phyloP scores from a whole-genome alignment of 2,888 invertebrate genomes.

The Podabrus alpinus region DNA sequence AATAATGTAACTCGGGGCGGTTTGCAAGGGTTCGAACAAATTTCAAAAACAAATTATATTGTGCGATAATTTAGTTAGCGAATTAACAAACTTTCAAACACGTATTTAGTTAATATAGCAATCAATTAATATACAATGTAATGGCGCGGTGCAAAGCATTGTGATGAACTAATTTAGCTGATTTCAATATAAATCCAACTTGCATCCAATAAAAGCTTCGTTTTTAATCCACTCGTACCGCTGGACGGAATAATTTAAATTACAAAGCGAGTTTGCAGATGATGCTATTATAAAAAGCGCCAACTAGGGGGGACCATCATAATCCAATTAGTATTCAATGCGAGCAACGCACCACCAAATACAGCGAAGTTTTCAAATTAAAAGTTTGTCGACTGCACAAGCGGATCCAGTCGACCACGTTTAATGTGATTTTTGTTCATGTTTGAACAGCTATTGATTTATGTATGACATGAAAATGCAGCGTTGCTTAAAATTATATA shows the following conservation, averaged over 20 bases:
- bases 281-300: conserved; percentile 49
- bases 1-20: conserved; percentile 2
- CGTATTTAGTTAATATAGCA: neutral
- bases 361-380: conserved; percentile 51
- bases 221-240: conserved; percentile 34
- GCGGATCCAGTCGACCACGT: conserved; percentile 38
- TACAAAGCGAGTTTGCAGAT: conserved; percentile 47
- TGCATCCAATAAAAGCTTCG: conserved; percentile 41
- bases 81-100: neutral
- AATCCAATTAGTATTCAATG: conserved; percentile 54
- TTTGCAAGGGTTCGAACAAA: neutral
- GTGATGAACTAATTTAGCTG: conserved; percentile 10
- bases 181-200: conserved; percentile 28
- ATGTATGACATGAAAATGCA: conserved; percentile 30
- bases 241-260: conserved; percentile 44
- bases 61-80: neutral
- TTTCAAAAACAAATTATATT: neutral
- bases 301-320: conserved; percentile 46
- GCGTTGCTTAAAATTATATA: conserved; percentile 25
- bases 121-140: neutral
- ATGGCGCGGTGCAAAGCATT: neutral
- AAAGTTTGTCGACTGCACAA: conserved; percentile 43
- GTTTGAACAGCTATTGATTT: conserved; percentile 38
- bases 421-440: conserved; percentile 47
- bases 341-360: conserved; percentile 45